phyloP scores from a whole-genome alignment of 2,113 vertebrate genomes.

The Thryonomys swinderianus region DNA sequence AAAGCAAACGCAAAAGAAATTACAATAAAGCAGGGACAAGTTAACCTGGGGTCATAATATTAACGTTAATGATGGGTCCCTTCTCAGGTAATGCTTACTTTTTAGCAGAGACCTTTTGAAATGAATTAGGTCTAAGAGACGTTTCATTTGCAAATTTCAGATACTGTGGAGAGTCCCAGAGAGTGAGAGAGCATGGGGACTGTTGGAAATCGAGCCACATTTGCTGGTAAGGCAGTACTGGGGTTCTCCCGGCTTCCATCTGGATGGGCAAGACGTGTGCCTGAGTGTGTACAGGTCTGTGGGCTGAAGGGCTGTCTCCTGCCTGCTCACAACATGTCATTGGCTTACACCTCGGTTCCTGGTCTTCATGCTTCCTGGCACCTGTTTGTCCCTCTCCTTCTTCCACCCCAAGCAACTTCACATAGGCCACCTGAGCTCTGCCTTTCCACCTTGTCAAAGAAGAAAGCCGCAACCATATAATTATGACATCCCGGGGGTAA shows the following conservation, averaged over 20 bases:
- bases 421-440: background rate
- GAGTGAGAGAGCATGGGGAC: background rate
- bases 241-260: background rate
- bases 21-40: background rate
- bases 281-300: background rate
- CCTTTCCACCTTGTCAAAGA: conserved; percentile 47
- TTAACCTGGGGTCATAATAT: background rate
- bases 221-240: background rate
- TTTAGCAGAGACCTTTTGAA: conserved; percentile 29
- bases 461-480: conserved; percentile 74
- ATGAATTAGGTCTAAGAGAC: background rate
- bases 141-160: background rate
- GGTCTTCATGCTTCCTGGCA: background rate
- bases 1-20: background rate
- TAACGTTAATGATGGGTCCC: background rate
- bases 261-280: fast-evolving
- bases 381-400: background rate
- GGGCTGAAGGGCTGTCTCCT: background rate
- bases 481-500: conserved; percentile 74
- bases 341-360: background rate
- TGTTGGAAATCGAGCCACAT: background rate
- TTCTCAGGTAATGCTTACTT: background rate
- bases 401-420: background rate
- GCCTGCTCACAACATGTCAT: no score
- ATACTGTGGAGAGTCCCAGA: background rate